phyloP scores from a whole-genome alignment of 2,797 vertebrate genomes.

The Anisognathus igniventris region DNA sequence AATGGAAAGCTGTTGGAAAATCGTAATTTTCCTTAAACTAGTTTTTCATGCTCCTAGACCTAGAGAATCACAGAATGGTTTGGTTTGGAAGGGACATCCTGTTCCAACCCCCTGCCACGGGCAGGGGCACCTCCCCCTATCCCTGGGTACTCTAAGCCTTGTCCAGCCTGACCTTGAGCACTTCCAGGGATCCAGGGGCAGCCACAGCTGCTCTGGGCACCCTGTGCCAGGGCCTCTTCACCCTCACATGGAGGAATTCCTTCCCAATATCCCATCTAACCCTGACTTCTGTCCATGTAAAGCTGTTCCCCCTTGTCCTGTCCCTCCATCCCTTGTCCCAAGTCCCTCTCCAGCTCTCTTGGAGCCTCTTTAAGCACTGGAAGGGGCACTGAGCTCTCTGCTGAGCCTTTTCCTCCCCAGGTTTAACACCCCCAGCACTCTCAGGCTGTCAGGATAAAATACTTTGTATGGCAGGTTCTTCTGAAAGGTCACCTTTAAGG shows the following conservation, averaged over 20 bases:
- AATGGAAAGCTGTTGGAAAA: neutral
- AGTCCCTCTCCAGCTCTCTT: neutral
- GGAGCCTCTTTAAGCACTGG: neutral
- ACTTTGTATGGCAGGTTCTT: neutral
- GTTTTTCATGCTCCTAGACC: neutral
- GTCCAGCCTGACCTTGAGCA: accelerated
- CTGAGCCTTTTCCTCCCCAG: neutral
- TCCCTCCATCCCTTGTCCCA: neutral
- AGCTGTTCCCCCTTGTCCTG: neutral
- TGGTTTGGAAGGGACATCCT: neutral
- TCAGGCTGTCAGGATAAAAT: neutral
- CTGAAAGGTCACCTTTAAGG: neutral
- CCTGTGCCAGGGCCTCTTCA: accelerated
- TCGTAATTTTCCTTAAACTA: accelerated
- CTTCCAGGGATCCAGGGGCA: neutral
- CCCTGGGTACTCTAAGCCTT: accelerated
- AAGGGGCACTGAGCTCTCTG: neutral
- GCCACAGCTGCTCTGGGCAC: neutral
- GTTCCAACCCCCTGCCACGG: accelerated
- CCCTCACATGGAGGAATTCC: accelerated
- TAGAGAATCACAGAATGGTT: neutral
- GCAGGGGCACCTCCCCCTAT: no score
- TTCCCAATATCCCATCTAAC: neutral
- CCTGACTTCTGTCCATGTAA: accelerated
- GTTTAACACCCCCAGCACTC: neutral